phyloP scores from a whole-genome alignment of 2,797 vertebrate species.

The Aselliscus stoliczkanus region DNA sequence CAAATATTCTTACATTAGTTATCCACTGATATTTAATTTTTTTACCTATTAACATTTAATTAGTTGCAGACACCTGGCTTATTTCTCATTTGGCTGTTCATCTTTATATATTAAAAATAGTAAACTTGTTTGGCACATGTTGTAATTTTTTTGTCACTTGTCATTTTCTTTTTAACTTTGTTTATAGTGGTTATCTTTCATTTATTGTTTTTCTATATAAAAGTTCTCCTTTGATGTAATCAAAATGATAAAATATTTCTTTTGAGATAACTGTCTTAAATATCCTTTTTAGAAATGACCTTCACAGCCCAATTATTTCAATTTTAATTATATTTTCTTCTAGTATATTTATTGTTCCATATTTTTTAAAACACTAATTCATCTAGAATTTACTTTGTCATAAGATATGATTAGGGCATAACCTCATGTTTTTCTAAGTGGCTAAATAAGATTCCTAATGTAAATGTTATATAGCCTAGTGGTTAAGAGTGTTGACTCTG shows the following conservation, averaged over 20 bases:
- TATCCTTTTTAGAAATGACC: neutral
- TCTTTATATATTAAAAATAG: neutral
- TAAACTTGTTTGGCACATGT: neutral
- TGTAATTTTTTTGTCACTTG: neutral
- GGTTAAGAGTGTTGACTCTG: neutral
- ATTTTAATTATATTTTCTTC: conserved; percentile 16
- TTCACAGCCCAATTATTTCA: neutral
- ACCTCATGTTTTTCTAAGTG: neutral
- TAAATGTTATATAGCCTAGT: neutral
- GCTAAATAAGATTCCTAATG: neutral
- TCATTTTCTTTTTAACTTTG: neutral
- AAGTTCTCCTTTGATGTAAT: neutral
- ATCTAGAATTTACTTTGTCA: neutral
- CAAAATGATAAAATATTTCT: conserved; percentile 10
- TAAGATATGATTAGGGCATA: neutral
- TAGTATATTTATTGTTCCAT: neutral
- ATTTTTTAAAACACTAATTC: neutral
- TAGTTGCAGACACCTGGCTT: neutral
- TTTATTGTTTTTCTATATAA: neutral
- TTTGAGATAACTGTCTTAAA: neutral
- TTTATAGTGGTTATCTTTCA: neutral
- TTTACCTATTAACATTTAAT: neutral
- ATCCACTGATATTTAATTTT: conserved; percentile 23
- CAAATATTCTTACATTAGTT: conserved; percentile 16
- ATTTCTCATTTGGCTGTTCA: neutral